These are phyloP conservation scores for Phasianus colchicus DNA, from an alignment of 2,113 vertebrate genomes.

Conservation along the genomic window DNA sequence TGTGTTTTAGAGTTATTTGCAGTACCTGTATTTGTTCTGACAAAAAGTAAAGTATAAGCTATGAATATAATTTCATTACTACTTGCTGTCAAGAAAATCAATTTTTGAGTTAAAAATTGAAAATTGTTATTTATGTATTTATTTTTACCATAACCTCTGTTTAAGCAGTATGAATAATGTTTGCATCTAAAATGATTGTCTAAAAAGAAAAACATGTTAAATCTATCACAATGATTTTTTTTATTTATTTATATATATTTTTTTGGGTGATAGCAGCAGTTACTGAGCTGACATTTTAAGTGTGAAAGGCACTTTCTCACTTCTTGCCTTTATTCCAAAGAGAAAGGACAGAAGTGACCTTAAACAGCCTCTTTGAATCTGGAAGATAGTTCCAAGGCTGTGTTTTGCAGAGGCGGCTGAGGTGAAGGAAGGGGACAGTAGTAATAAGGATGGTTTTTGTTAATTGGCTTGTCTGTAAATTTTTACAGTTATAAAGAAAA, in stretches of 20 bases:
- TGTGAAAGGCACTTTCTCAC: not conserved
- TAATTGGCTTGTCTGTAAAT: not conserved
- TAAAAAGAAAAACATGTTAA: not conserved
- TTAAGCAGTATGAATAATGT: not conserved
- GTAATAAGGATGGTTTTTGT: not conserved
- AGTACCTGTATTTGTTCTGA: not conserved
- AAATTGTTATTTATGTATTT: not conserved
- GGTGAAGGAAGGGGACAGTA: not conserved
- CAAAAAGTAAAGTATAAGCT: conserved; percentile 35
- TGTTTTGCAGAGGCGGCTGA: not conserved
- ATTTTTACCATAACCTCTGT: not conserved
- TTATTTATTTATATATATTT: too few relatives aligned
- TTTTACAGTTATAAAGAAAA: not conserved
- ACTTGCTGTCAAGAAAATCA: conserved; percentile 18
- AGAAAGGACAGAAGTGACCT: not conserved
- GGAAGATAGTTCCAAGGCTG: not conserved
- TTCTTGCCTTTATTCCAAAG: not conserved
- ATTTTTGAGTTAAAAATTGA: conserved; percentile 8
- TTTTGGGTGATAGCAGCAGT: not conserved
- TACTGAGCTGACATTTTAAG: not conserved
- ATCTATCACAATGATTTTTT: not conserved
- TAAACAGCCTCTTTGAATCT: not conserved
- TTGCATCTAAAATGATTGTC: not conserved
- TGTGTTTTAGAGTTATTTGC: conserved; percentile 34
- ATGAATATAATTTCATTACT: not conserved